Evolutionary conservation across 2,888 invertebrate species (phyloP), one percentile per base, ranked within the genome.

Genomic region (Brachyopa scutellaris): DNA sequence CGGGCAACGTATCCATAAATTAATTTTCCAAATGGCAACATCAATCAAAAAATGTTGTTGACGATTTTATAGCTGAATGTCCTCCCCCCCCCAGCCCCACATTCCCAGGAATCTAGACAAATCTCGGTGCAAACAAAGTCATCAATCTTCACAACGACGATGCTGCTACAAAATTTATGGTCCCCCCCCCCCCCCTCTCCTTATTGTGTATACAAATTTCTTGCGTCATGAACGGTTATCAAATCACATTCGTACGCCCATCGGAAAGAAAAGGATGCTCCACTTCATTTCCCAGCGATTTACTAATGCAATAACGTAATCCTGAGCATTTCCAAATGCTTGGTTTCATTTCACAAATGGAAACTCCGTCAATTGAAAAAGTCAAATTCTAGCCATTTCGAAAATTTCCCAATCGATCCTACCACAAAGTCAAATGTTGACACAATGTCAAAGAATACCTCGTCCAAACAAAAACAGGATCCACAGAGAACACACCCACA

Each of bases 11-110:
- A 73, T 55, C 55, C 62, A 73, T 73, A 73, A 73, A 73, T 73
- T 73, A 53, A 64, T 64, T 73, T 64, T 73, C 62, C 53, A 73
- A 73, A 73, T 73, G 62, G 73, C 62, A 55, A 76, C 80, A 80
- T 80, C 80, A 80, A 80, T 80, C 80, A 80, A 80, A 69, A 62
- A 69, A 80, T 64, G 64, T 42, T 80, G 76, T 76, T 76, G 80
- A 76, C 76, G 69, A 59, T 62, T 64, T 57, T 76, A 29, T 69
- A 69, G 40, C 74, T 33, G 55, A 76, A 67, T 47, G 38, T 47
- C 45, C 9, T 17, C 15, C 4, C 47, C 38, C 38, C n/a, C n/a
- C n/a, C n/a, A n/a, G n/a, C n/a, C n/a, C n/a, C n/a, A n/a, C n/a
- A n/a, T n/a, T n/a, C n/a, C n/a, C 15, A 40, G 33, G 40, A 74